Percentiles rank a stretch among this genome's conserved stretches.
phyloP scores from a whole-genome alignment of 2,113 vertebrate genomes.

The Calidris pugnax region DNA sequence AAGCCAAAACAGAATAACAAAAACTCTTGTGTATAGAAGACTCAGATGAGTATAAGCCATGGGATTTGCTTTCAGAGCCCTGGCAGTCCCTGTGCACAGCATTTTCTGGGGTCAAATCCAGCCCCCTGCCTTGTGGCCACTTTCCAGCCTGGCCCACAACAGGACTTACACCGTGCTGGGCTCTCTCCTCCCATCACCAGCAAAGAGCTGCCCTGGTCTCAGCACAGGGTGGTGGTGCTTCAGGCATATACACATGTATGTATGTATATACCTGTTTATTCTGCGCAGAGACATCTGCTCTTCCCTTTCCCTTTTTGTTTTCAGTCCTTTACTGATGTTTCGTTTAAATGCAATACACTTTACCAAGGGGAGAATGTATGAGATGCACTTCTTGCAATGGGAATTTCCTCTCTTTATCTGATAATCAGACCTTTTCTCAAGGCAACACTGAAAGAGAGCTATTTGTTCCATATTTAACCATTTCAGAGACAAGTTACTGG shows the following conservation, averaged over 20 bases:
- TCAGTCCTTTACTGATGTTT: background rate
- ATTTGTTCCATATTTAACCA: background rate
- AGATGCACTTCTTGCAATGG: accelerated
- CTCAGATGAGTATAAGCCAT: background rate
- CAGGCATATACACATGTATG: no score
- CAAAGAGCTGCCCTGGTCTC: background rate
- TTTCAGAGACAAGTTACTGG: background rate
- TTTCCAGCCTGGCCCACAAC: background rate
- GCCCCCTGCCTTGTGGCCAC: no score
- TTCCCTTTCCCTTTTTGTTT: background rate
- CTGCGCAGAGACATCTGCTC: background rate
- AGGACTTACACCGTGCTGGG: background rate
- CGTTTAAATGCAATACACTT: background rate
- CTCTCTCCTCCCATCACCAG: background rate
- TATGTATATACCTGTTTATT: no score
- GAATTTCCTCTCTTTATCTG: background rate
- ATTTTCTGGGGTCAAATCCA: background rate
- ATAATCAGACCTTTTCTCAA: background rate
- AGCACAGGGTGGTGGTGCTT: background rate
- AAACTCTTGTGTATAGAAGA: background rate
- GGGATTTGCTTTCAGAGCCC: background rate
- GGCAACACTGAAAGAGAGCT: background rate
- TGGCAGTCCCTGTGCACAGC: background rate
- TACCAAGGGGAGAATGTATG: background rate
- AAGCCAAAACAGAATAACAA: background rate